Conservation (phyloP, 2,113 vertebrate genomes). For the Panurus biarmicus region DNA sequence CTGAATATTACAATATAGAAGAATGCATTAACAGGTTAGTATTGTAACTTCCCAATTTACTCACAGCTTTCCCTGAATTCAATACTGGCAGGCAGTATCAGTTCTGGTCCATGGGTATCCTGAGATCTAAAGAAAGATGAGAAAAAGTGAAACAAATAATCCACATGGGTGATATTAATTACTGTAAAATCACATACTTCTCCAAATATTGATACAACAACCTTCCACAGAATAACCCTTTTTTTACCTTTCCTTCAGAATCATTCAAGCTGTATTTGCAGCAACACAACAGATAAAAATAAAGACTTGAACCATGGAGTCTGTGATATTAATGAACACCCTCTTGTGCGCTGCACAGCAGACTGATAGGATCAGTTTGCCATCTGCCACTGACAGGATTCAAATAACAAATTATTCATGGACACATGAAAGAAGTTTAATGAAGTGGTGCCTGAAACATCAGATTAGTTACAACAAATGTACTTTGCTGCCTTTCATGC, state of each 20-base stretch:
- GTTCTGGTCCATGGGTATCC: conserved; percentile 79
- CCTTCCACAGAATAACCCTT: background rate
- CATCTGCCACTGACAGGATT: background rate
- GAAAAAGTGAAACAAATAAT: background rate
- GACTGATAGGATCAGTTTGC: background rate
- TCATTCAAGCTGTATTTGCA: background rate
- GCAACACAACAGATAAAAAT: background rate
- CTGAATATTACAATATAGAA: background rate
- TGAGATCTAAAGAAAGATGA: conserved; percentile 75
- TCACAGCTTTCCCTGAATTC: conserved; percentile 97
- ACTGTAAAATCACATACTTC: background rate
- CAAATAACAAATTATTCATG: background rate
- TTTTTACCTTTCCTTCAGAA: background rate
- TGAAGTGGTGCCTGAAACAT: background rate
- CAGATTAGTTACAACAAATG: background rate
- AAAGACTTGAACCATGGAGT: background rate
- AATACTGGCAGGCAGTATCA: conserved; percentile 88
- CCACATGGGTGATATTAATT: background rate
- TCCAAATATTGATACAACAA: background rate
- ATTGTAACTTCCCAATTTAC: conserved; percentile 49
- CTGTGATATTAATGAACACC: conserved; percentile 8
- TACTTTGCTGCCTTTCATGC: background rate
- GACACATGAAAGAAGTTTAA: background rate
- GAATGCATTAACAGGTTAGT: background rate
- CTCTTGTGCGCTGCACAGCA: background rate